Evolutionary conservation across 2,888 invertebrate genomes (phyloP), one percentile per base, ranked within the genome.

Genomic region (Eristalis intricaria): DNA sequence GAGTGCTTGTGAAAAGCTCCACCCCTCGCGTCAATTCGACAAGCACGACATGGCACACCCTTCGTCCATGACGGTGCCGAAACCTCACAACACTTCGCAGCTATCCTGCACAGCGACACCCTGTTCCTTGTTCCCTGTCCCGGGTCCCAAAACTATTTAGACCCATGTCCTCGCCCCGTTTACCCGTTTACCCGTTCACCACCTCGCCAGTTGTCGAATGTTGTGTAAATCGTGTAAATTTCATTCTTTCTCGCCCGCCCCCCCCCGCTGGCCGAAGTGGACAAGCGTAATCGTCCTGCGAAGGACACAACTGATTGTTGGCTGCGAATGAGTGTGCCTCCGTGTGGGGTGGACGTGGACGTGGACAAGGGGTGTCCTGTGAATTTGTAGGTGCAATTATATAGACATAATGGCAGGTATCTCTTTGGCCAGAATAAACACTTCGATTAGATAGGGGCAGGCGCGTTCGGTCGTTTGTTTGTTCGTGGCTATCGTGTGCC

Each of bases 351-450:
- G 19, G 50, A n/a, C 19, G 29, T 4, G 32, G 50, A 1, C 19
- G 50, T 2, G 19, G 50, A n/a, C 19, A 19, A 5, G 32, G 35
- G 66, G 19, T 78, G 40, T 73, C 38, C 65, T 4, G 29, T 64
- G 35, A 70, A 82, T 82, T 83, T 79, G 83, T 79, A 75, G 78
- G 78, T 79, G 77, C 82, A 83, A 83, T 83, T 78, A 86, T 65
- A 75, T 70, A 71, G 79, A 83, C 75, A 83, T 79, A 79, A 79
- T 86, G 78, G 78, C 86, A 87, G 83, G 83, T 79, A 87, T 87
- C 75, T 82, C 75, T 82, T 83, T 58, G 71, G 70, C 70, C 32
- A 74, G 63, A 68, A 78, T 70, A 83, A 87, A 83, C 86, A 83
- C 78, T 64, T 79, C 61, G 79, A 66, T 79, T 78, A 35, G 23